Base-by-base conservation (phyloP, 2,113 vertebrate species). In the Sinocyclocheilus anshuiensis region DNA sequence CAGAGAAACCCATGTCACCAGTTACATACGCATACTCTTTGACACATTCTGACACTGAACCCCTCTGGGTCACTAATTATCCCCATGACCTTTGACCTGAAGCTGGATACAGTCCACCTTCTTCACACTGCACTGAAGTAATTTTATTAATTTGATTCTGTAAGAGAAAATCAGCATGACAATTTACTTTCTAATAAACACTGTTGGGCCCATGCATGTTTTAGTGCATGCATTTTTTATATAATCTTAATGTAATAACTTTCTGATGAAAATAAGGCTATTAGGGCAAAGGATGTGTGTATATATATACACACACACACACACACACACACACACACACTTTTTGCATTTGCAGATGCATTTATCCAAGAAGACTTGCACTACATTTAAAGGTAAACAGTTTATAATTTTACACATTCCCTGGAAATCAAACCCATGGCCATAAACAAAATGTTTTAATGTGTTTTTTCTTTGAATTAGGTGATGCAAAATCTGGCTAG, bases 41-140 rank as follows among this genome's bases (percentile, higher is more conserved):
- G 48, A 79, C 24, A 81, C 50, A 69, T 67, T 63, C 57, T 65
- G 59, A 83, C 55, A 80, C 57, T 80, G 61, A 74, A 39, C n/a
- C 45, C 33, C 83, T 78, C 74, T 69, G 77, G 87, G 78, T 72
- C 81, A 57, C 53, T 77, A 53, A 88, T 85, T 83, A 84, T 86
- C 45, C 65, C 65, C 36, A 4, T 72, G 78, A 82, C 24, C 50
- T 72, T 29, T 77, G 53, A 86, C 85, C 84, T n/a, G n/a, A 79
- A 80, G 76, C 75, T 86, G 59, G 24, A 48, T 50, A 24, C n/a
- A 29, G 18, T 4, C 59, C 12, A 24, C 15, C 12, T 15, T 65
- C n/a, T 78, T 45, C 59, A 24, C 24, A 18, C 29, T 33, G 81
- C 48, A 78, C 13, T 71, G 42, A 50, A 22, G 57, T 59, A 13